Evolutionary conservation across 1,140 invertebrate species (phyloP), one percentile per base, ranked within the genome.

Genomic region (Euwallacea fornicatus): DNA sequence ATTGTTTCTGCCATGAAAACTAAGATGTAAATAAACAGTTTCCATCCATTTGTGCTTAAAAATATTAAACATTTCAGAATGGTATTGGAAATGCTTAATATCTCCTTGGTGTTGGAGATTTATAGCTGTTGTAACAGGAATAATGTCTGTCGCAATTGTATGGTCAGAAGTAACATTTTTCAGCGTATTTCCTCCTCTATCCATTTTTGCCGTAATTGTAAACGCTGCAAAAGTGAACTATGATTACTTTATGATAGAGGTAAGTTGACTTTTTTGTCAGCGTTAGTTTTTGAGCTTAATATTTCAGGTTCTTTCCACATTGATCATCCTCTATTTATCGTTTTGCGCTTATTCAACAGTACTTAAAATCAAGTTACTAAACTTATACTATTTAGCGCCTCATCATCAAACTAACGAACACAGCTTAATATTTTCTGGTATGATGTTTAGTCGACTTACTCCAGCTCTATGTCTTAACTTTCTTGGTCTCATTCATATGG

Each of bases 111-210:
- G 92, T 33, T 85, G 93, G 71, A 91, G 92, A 78, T 77, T 86
- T 0, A 77, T 92, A 58, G 92, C 93, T 7, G 81, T 97, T 56
- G 76, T 91, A 0, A 88, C 94, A 6, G 89, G 88, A 2, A 83
- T 91, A 42, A 85, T 99, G 79, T 98, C 96, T 0, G 83, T 92
- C 21, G 88, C 93, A 78, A 95, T 99, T 53, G 93, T 99, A 10
- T 99, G 98, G 97, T 98, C 96, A 7, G 98, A 99, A 85, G 90
- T 98, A 61, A 97, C 97, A 0, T 99, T 99, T 82, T 99, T 99
- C 83, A 93, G 92, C 76, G 90, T 93, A 79, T 81, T 83, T 33
- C 97, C 97, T 1, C 93, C 96, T 15, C 84, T 99, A 6, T 98
- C 97, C 0, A 85, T 99, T 59, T 98, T 99, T 85, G 98, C 98